Evolutionary conservation across 2,797 vertebrate genomes (phyloP).

Genomic region (Molothrus aeneus): DNA sequence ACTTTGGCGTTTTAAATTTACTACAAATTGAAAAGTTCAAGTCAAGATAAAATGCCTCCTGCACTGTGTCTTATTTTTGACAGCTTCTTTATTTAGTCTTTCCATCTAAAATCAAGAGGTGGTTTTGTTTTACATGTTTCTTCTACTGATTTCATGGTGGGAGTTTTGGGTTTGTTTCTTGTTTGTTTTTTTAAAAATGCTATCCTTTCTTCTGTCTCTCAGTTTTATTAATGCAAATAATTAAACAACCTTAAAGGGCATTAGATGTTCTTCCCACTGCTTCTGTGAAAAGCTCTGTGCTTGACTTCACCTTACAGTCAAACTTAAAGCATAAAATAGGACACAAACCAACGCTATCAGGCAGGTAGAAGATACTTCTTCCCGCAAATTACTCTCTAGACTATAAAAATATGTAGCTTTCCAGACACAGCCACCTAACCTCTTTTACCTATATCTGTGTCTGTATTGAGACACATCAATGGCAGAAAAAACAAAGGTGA

Average conservation of each 20-base stretch:
- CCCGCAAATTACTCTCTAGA: background rate
- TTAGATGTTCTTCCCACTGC: background rate
- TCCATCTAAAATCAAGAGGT: background rate
- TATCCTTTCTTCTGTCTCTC: background rate
- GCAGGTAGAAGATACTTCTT: background rate
- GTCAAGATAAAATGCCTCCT: background rate
- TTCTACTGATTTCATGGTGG: background rate
- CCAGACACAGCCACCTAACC: background rate
- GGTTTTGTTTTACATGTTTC: background rate
- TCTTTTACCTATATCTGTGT: background rate
- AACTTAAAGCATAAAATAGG: background rate
- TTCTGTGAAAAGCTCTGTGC: background rate
- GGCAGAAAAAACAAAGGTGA: background rate
- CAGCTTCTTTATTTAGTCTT: background rate
- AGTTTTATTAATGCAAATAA: background rate
- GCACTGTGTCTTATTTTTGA: background rate
- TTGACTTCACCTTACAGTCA: background rate
- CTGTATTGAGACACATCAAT: background rate
- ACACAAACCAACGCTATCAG: background rate
- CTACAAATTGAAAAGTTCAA: background rate
- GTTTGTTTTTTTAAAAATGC: fast-evolving
- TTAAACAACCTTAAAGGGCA: background rate
- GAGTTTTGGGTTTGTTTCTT: background rate
- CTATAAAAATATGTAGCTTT: background rate
- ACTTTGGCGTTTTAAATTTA: background rate